Conservation (phyloP, 2,888 invertebrate species). For the Hanleya hanleyi region DNA sequence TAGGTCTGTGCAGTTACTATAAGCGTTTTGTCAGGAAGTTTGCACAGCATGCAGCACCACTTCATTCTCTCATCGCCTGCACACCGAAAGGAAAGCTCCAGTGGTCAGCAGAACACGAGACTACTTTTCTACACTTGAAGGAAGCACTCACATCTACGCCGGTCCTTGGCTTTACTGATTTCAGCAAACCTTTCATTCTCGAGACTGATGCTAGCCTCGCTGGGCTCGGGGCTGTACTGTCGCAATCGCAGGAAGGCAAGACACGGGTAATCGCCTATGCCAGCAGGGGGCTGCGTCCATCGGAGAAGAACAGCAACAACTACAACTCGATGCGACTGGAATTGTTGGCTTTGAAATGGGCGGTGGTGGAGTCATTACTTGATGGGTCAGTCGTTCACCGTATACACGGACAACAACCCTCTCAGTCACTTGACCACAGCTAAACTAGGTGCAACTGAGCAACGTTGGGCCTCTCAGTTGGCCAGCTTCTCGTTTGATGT, state of each 20-base stretch:
- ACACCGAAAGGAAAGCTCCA: constrained; percentile 1
- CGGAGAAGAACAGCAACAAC: constrained; percentile 24
- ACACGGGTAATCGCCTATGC: no score
- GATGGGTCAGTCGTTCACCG: constrained; percentile 18
- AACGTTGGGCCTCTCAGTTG: constrained; percentile 31
- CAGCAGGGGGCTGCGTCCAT: constrained; percentile 17
- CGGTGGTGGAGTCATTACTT: constrained; percentile 32
- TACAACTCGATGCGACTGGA: constrained; percentile 38
- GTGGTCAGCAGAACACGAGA: constrained; percentile 28
- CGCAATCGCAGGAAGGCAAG: no score
- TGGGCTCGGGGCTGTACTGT: no score
- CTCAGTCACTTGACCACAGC: constrained; percentile 18
- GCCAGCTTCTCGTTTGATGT: constrained; percentile 25
- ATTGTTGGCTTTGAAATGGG: constrained; percentile 38
- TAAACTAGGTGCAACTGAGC: constrained; percentile 27
- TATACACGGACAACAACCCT: constrained; percentile 32
- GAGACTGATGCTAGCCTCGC: no score
- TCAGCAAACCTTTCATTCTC: no score
- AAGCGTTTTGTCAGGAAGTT: constrained; percentile 31
- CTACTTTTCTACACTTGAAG: constrained; percentile 31
- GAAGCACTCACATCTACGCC: constrained; percentile 21
- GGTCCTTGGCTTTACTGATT: no score
- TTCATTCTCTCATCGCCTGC: constrained; percentile 18
- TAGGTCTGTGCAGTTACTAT: constrained; percentile 33
- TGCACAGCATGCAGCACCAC: constrained; percentile 17